These are phyloP conservation scores for Ispidina lecontei DNA, from an alignment of 2,797 vertebrate genomes.

Conservation along the genomic window DNA sequence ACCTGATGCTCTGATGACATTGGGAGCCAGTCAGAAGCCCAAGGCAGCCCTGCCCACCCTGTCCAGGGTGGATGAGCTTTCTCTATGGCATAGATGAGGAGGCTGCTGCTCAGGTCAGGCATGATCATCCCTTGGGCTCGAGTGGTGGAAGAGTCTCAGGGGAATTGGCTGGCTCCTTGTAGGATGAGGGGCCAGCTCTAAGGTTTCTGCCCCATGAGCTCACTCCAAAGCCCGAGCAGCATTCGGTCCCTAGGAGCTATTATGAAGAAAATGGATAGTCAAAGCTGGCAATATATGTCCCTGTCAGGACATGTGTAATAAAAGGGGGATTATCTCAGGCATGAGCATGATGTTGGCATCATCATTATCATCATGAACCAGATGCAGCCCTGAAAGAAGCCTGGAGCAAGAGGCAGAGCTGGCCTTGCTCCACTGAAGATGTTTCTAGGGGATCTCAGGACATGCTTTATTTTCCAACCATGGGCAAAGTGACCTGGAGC, in stretches of 20 bases:
- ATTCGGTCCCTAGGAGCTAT: neutral
- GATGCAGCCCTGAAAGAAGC: neutral
- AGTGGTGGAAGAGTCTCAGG: neutral
- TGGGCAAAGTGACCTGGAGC: neutral
- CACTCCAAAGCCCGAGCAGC: accelerated
- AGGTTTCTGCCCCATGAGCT: neutral
- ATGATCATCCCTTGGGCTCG: neutral
- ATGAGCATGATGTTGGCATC: neutral
- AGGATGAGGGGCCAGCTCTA: neutral
- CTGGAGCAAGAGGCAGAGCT: neutral
- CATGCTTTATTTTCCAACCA: neutral
- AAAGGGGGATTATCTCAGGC: constrained; percentile 14
- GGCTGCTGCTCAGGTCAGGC: neutral
- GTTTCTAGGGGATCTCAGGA: neutral
- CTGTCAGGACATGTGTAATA: neutral
- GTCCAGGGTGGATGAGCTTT: neutral
- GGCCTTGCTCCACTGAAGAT: neutral
- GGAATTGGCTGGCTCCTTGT: neutral
- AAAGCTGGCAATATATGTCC: neutral
- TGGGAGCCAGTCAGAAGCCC: neutral
- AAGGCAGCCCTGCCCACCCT: neutral
- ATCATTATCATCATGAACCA: constrained; percentile 12
- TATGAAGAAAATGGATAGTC: neutral
- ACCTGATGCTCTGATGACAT: neutral
- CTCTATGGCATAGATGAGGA: neutral